Base-by-base conservation (phyloP, 2,888 invertebrate genomes). In the Mechanitis mazaeus region DNA sequence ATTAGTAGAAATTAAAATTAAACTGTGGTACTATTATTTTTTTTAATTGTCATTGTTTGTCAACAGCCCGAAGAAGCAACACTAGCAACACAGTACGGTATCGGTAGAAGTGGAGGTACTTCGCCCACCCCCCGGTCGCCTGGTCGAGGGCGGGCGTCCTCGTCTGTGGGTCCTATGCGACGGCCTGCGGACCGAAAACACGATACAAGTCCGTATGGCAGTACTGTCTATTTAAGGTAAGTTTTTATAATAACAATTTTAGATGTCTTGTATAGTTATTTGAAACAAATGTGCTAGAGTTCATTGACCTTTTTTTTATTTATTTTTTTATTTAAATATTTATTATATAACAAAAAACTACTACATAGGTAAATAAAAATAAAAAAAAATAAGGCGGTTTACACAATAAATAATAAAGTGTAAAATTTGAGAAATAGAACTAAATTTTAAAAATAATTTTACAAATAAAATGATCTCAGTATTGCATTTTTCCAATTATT, bases 181-280 rank as follows among this genome's bases (percentile, higher is more conserved):
- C 87, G 95, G 55, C 95, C 95, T 1, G 93, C 94, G 53, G 96
- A 96, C 73, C 91, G 95, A 62, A 94, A 94, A 75, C 94, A 95
- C 74, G 96, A 96, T 83, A 95, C 95, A 57, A 96, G 96, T 67
- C 96, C 96, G 0, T 96, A 96, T 75, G 94, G 95, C 75, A 93
- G 93, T 75, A 93, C 90, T 46, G 91, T 91, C n/a, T 94, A 94
- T 80, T 84, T 93, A 65, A 91, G 91, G 91, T 90, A 70, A 61
- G 64, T 38, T 50, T 50, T 50, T 31, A n/a, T 6, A 47, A 20
- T 20, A 20, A 20, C 0, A 20, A 20, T 20, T 1, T 20, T 20
- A 20, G 20, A 20, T 20, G 20, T 20, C 20, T 20, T 20, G 20
- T 20, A 20, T 20, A 20, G 20, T 20, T 20, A 47, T 45, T n/a